Conservation (phyloP, 2,888 invertebrate species). For the Mystacides longicornis region DNA sequence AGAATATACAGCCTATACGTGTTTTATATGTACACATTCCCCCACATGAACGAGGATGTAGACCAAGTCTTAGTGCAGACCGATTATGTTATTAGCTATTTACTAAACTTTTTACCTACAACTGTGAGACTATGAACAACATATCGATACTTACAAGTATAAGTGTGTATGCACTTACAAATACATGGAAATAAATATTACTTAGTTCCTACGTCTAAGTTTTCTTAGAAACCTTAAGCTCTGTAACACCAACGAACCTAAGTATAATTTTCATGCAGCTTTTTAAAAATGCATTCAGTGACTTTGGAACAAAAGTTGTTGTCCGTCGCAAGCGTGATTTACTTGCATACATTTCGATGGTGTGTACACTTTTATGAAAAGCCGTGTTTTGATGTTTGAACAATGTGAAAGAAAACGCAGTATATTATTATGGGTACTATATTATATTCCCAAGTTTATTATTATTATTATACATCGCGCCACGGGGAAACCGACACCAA, state of each 20-base stretch:
- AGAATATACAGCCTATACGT: too few relatives aligned
- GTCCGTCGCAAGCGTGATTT: neutral
- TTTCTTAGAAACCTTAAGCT: neutral
- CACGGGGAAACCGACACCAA: conserved; percentile 21
- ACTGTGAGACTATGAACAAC: too few relatives aligned
- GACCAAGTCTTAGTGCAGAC: neutral
- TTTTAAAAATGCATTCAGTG: neutral
- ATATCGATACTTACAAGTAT: too few relatives aligned
- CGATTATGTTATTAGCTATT: neutral
- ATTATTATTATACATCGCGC: conserved; percentile 8
- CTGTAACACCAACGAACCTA: too few relatives aligned
- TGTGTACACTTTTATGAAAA: neutral
- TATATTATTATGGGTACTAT: conserved; percentile 3
- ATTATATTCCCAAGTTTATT: conserved; percentile 3
- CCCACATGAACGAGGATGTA: too few relatives aligned
- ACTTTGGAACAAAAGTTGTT: neutral
- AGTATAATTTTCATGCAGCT: neutral
- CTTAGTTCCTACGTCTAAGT: neutral
- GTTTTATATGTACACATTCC: too few relatives aligned
- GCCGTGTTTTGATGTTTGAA: neutral
- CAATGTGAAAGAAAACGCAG: neutral
- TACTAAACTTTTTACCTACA: neutral
- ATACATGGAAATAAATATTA: too few relatives aligned
- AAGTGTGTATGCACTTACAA: too few relatives aligned
- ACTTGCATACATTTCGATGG: neutral